Evolutionary conservation across 2,797 vertebrate genomes (phyloP).

Genomic region (Cetoscarus ocellatus): DNA sequence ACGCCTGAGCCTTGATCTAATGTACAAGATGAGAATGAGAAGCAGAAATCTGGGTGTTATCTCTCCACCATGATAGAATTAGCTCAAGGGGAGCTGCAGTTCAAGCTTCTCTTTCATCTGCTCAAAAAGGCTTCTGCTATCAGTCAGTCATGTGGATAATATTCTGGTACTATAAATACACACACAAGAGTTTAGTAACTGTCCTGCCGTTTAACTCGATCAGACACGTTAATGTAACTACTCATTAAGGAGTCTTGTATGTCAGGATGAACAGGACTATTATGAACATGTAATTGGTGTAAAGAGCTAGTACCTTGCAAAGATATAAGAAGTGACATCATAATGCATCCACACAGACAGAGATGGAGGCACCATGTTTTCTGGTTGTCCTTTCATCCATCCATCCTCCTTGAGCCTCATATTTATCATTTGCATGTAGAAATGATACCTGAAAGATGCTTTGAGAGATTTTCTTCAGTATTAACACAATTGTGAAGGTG

Average conservation of each 20-base stretch:
- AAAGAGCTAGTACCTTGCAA: too few species aligned
- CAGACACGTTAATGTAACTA: conserved; percentile 13
- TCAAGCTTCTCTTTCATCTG: conserved; percentile 71
- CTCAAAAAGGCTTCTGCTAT: conserved; percentile 39
- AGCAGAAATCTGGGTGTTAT: conserved; percentile 66
- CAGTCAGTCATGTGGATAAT: conserved; percentile 28
- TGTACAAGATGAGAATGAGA: conserved; percentile 64
- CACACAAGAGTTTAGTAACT: conserved; percentile 29
- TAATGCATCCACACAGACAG: too few species aligned
- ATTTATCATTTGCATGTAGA: too few species aligned
- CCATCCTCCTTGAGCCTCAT: too few species aligned
- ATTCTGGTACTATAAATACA: conserved; percentile 47
- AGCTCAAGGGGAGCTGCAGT: conserved; percentile 67
- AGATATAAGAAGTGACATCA: too few species aligned
- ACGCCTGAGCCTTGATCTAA: conserved; percentile 65
- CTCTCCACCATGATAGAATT: conserved; percentile 64
- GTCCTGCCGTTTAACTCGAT: conserved; percentile 7
- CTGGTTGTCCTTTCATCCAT: too few species aligned
- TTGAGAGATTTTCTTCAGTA: too few species aligned
- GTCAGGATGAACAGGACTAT: neutral
- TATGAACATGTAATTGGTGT: neutral
- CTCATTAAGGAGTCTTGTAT: neutral
- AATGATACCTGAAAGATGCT: too few species aligned
- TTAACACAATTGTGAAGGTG: too few species aligned
- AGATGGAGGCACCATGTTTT: too few species aligned